Conservation (phyloP, 2,888 invertebrate species). For the Melanophora roralis region DNA sequence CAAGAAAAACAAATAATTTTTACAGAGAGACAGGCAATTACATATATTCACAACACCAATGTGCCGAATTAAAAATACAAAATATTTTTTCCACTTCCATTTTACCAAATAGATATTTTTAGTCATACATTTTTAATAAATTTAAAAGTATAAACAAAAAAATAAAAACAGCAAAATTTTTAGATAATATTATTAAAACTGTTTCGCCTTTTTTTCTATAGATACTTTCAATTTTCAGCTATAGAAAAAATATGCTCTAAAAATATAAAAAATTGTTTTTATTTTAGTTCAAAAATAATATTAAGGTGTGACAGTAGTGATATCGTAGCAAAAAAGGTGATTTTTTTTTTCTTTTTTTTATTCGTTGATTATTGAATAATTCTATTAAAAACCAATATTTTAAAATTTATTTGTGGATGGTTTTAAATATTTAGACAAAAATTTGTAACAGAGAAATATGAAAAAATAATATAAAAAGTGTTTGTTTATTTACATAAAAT, state of each 20-base stretch:
- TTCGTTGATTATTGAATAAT: slow-evolving; percentile 19
- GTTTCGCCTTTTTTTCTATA: slow-evolving; percentile 13
- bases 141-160: slow-evolving; percentile 12
- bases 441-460: background rate
- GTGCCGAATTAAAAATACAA: slow-evolving; percentile 35
- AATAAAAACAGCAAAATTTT: slow-evolving; percentile 17
- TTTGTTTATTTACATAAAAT: background rate
- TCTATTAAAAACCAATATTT: slow-evolving; percentile 38
- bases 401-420: background rate
- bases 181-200: slow-evolving; percentile 30
- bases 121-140: slow-evolving; percentile 13
- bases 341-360: background rate
- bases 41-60: slow-evolving; percentile 44
- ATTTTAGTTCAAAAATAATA: slow-evolving; percentile 72
- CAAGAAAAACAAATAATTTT: background rate
- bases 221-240: slow-evolving; percentile 31
- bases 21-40: background rate
- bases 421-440: slow-evolving; percentile 18
- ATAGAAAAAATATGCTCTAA: slow-evolving; percentile 64
- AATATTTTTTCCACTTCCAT: slow-evolving; percentile 54
- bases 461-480: background rate
- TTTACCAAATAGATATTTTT: slow-evolving; percentile 50
- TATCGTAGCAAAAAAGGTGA: slow-evolving; percentile 65
- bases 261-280: slow-evolving; percentile 31
- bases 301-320: slow-evolving; percentile 75